A percentile compares a stretch with the other conserved stretches of the same genome.
These are phyloP conservation scores for Drosophila demipolita DNA, from an alignment of 2,888 invertebrate species.

Conservation along the genomic window DNA sequence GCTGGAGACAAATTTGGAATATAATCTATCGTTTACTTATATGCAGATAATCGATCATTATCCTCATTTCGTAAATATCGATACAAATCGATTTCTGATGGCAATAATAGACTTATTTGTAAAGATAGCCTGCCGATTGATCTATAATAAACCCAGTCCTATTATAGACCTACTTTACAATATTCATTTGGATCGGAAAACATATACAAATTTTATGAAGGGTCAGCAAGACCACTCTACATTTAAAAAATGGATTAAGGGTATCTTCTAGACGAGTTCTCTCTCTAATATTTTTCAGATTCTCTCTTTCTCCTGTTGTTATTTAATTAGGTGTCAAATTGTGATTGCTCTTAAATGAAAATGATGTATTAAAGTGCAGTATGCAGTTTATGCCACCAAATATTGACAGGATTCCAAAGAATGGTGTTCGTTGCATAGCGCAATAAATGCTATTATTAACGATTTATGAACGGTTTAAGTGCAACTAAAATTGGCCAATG, in stretches of 20 bases:
- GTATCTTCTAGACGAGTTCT: neutral
- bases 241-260: neutral
- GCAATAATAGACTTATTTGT: neutral
- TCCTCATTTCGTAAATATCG: neutral
- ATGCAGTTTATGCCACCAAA: conserved; percentile 1
- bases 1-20: neutral
- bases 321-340: neutral
- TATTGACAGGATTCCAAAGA: neutral
- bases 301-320: no score
- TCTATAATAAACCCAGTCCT: neutral
- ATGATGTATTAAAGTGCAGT: neutral
- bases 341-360: neutral
- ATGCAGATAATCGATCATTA: neutral
- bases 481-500: conserved; percentile 31
- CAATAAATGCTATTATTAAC: conserved; percentile 54
- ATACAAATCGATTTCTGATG: neutral
- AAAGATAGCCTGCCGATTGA: neutral
- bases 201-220: neutral
- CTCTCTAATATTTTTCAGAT: neutral
- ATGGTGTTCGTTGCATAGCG: conserved; percentile 25
- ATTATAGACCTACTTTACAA: neutral
- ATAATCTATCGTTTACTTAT: no score
- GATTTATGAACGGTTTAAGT: conserved; percentile 51
- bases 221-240: neutral
- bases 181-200: neutral